A percentile compares a stretch with the other conserved stretches of the same genome.
These are phyloP conservation scores for Gila orcuttii DNA, from an alignment of 2,113 vertebrate genomes.

Conservation along the genomic window DNA sequence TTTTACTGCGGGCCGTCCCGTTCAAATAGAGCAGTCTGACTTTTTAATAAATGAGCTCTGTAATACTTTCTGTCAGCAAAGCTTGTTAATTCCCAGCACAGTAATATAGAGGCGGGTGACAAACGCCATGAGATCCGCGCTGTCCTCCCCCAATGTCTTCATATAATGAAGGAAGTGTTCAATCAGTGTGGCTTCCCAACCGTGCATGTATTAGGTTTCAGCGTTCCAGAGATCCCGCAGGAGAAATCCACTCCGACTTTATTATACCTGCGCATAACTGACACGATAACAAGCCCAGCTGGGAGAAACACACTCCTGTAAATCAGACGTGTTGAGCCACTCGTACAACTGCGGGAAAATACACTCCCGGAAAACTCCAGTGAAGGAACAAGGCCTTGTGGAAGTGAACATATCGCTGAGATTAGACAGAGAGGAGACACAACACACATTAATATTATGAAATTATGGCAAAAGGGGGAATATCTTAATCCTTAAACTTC, in stretches of 20 bases:
- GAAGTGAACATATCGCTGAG: neutral
- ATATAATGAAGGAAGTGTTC: slow-evolving; percentile 59
- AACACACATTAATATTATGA: neutral
- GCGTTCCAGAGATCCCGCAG: slow-evolving; percentile 27
- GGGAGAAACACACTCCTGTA: slow-evolving; percentile 44
- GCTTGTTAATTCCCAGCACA: slow-evolving; percentile 63
- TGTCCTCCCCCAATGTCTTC: slow-evolving; percentile 38
- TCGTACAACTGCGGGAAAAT: neutral
- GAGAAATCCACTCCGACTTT: slow-evolving; percentile 50
- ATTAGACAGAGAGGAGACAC: neutral
- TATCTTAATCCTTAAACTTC: neutral
- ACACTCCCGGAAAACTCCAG: neutral
- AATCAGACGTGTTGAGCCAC: neutral
- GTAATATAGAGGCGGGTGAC: slow-evolving; percentile 59
- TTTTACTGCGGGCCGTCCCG: slow-evolving; percentile 70
- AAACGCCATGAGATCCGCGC: neutral
- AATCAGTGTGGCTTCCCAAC: slow-evolving; percentile 52
- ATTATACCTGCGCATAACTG: slow-evolving; percentile 56
- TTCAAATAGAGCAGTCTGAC: slow-evolving; percentile 61
- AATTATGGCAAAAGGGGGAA: neutral
- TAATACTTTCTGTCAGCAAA: slow-evolving; percentile 76
- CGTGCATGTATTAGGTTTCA: slow-evolving; percentile 53
- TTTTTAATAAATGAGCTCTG: slow-evolving; percentile 69
- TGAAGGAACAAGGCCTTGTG: neutral
- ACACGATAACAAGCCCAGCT: slow-evolving; percentile 61